Percentiles rank a stretch among this genome's conserved stretches.
Conservation (phyloP, 2,888 invertebrate species). For the Miltochrista miniata region DNA sequence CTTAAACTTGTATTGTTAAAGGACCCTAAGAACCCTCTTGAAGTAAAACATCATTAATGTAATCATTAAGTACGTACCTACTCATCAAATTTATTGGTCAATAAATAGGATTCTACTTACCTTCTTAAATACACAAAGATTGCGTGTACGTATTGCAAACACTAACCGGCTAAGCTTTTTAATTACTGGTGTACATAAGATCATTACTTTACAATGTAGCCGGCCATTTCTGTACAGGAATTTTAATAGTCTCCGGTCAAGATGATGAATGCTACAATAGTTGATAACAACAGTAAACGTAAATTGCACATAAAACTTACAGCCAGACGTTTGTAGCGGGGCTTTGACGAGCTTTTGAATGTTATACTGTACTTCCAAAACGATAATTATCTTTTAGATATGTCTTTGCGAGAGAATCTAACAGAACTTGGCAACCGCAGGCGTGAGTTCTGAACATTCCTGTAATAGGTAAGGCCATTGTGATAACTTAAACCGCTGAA, state of each 20-base stretch:
- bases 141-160: neutral
- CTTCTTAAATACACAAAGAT: no score
- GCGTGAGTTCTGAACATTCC: no score
- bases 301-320: slow-evolving; percentile 3
- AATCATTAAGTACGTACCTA: no score
- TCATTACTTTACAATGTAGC: slow-evolving; percentile 1
- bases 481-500: no score
- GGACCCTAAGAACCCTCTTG: no score
- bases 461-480: no score
- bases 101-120: no score
- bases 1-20: no score
- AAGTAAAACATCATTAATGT: no score
- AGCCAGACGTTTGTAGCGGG: neutral
- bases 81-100: no score
- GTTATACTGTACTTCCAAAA: neutral
- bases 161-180: neutral
- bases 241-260: neutral
- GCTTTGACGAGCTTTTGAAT: neutral
- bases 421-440: no score
- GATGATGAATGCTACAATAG: slow-evolving; percentile 1
- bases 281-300: slow-evolving; percentile 9
- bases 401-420: no score
- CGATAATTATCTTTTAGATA: neutral
- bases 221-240: slow-evolving; percentile 1
- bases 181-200: neutral